Conservation (phyloP, 37 sponge, comb jelly and placozoan species). For the Geodia barretti region DNA sequence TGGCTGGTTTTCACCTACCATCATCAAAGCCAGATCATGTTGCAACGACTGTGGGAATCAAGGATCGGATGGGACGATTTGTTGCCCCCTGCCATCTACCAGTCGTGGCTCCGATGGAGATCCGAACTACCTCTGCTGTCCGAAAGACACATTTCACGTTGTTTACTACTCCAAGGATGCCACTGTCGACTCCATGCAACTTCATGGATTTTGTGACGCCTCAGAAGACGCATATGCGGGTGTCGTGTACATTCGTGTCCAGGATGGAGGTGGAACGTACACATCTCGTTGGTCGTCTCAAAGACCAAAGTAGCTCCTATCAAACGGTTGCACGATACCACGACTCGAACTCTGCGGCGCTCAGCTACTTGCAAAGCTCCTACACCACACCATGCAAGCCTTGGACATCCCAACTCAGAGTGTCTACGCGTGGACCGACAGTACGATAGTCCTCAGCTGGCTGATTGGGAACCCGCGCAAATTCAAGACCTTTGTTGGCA, state of each 20-base stretch:
- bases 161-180: conserved; percentile 13
- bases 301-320: conserved; percentile 31
- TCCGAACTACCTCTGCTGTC: conserved; percentile 9
- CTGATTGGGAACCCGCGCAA: conserved; percentile 5
- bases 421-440: conserved; percentile 33
- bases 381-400: background rate
- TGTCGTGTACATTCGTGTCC: conserved; percentile 14
- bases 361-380: conserved; percentile 8
- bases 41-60: conserved; percentile 17
- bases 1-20: conserved; percentile 30
- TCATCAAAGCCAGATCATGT: conserved; percentile 19
- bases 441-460: conserved; percentile 34
- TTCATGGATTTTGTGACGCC: conserved; percentile 22
- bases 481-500: conserved; percentile 14
- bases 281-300: conserved; percentile 6
- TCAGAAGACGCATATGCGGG: conserved; percentile 27
- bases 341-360: conserved; percentile 11
- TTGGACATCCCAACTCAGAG: background rate
- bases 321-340: conserved; percentile 7
- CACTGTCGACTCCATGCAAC: background rate
- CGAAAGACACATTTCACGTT: background rate
- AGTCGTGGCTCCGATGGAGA: conserved; percentile 12
- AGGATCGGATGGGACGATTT: conserved; percentile 23
- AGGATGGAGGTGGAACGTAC: conserved; percentile 7
- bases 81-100: background rate